These are phyloP conservation scores for Glandiceps talaboti DNA, from an alignment of 53 echinoderm and acorn worm genomes.

Conservation along the genomic window DNA sequence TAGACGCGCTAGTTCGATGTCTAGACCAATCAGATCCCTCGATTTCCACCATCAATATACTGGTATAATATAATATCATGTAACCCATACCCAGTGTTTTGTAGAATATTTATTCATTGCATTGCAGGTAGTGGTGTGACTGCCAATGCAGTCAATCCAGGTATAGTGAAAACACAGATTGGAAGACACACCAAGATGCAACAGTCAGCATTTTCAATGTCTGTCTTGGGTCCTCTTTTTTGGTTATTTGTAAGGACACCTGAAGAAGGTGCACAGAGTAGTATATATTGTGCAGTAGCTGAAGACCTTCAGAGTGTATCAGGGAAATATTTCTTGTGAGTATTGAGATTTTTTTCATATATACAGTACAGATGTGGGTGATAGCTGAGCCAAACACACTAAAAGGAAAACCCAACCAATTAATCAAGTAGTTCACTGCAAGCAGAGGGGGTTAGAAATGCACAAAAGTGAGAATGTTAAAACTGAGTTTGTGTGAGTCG, in stretches of 20 bases:
- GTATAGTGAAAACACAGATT: constrained; percentile 72
- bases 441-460: too few relatives aligned
- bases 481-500: too few relatives aligned
- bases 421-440: background rate
- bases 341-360: too few relatives aligned
- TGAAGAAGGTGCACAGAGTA: constrained; percentile 77
- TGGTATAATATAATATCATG: too few relatives aligned
- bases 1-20: too few relatives aligned
- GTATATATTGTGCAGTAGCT: constrained; percentile 70
- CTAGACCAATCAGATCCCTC: too few relatives aligned
- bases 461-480: too few relatives aligned
- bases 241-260: constrained; percentile 84
- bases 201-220: constrained; percentile 62
- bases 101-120: too few relatives aligned
- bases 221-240: constrained; percentile 64
- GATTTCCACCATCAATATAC: too few relatives aligned
- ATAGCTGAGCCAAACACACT: background rate
- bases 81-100: too few relatives aligned
- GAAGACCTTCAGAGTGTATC: constrained; percentile 48
- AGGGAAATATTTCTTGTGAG: constrained; percentile 80
- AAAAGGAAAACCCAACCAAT: too few relatives aligned
- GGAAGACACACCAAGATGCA: constrained; percentile 74
- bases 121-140: constrained; percentile 66
- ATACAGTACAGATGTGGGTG: background rate
- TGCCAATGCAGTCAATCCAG: constrained; percentile 79